Evolutionary conservation across 2,888 invertebrate genomes (phyloP), one percentile per base, ranked within the genome.

Genomic region (Bruchidius siliquastri): DNA sequence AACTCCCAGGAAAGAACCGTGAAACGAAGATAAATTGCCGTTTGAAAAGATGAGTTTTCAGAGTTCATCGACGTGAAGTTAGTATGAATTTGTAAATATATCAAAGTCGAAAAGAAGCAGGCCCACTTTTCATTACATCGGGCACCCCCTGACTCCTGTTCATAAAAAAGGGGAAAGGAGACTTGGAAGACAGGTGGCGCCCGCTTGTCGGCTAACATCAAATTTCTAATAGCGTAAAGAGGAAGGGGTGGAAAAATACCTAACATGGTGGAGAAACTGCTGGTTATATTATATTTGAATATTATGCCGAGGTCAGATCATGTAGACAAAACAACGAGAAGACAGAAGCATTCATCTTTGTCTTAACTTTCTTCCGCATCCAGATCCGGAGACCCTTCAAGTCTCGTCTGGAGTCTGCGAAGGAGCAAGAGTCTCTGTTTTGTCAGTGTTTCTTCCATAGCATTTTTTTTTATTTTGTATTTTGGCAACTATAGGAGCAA

Each of bases 21-120:
- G 84, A 85, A 85, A 86, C 85, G 85, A 86, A 85, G 86, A 86
- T 86, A 86, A 85, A 86, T 86, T 84, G 85, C 85, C 83, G 85
- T 85, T 84, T 84, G 85, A 84, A 85, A 85, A 85, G 85, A 86
- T 85, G 85, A 85, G 85, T 86, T 86, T 85, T 85, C 84, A 81
- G 85, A 85, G 86, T 85, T 85, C 85, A 86, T 86, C 85, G 85
- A 86, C 85, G 85, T 84, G 84, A 84, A 85, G 86, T 85, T 83
- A 84, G 83, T 84, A 85, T 85, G 85, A 86, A 86, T 86, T 86
- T 85, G 85, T 84, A 84, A 85, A 86, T 85, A 86, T 85, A 86
- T 86, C 86, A 86, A 86, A 86, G 86, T 86, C 86, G 83, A 81
- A 84, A 84, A 83, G 83, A 84, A 84, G 82, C 84, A 80, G 83